phyloP scores from a whole-genome alignment of 2,888 invertebrate genomes.

The Tetramorium bicarinatum region DNA sequence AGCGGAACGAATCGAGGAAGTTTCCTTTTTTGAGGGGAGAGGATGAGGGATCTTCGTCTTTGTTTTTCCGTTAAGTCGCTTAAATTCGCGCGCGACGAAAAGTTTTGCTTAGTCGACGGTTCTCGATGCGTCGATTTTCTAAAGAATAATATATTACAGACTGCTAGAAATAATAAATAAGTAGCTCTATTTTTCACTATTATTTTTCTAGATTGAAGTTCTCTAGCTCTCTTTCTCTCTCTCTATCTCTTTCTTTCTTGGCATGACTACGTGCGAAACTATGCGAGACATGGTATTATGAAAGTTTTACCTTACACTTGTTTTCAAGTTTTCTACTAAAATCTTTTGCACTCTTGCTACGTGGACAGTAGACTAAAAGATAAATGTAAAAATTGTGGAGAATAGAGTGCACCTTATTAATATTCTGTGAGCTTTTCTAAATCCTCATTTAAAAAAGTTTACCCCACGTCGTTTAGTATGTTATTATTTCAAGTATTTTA shows the following conservation, averaged over 20 bases:
- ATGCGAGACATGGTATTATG: neutral
- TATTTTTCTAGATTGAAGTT: constrained; percentile 32
- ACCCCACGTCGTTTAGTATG: neutral
- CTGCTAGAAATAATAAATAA: constrained; percentile 12
- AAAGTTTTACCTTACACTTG: constrained; percentile 32
- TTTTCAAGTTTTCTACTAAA: constrained; percentile 29
- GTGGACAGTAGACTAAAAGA: constrained; percentile 15
- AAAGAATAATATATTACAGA: constrained; percentile 4
- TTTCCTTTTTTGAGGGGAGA: constrained; percentile 37
- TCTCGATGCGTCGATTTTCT: constrained; percentile 12
- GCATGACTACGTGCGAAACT: neutral
- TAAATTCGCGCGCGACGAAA: constrained; percentile 40
- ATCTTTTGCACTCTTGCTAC: constrained; percentile 5
- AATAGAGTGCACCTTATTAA: constrained; percentile 2
- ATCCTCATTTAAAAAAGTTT: constrained; percentile 3
- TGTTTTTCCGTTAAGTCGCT: constrained; percentile 41
- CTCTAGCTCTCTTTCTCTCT: neutral
- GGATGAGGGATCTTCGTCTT: constrained; percentile 22
- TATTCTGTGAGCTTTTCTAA: constrained; percentile 1
- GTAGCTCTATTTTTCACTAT: neutral
- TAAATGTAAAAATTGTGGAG: constrained; percentile 19
- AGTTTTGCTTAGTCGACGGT: constrained; percentile 10
- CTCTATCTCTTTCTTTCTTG: neutral
- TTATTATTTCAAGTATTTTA: constrained; percentile 26
- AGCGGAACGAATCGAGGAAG: constrained; percentile 56